Conservation (phyloP, 2,888 invertebrate genomes). For the Standfussiana lucernea region DNA sequence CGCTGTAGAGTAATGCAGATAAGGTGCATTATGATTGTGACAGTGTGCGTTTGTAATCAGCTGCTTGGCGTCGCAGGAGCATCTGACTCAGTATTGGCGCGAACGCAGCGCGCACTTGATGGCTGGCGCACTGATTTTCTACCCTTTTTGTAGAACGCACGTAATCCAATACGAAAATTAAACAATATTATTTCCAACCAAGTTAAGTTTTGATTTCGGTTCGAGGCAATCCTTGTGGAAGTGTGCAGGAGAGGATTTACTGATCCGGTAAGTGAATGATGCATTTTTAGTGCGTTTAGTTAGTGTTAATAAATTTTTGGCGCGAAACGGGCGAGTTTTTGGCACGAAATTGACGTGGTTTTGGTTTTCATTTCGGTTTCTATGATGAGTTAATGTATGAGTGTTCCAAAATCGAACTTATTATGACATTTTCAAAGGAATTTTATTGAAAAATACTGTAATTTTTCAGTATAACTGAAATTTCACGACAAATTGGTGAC, state of each 20-base stretch:
- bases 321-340: slow-evolving; percentile 19
- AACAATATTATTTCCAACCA: slow-evolving; percentile 1
- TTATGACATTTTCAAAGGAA: not conserved
- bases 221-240: slow-evolving; percentile 1
- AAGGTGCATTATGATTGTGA: slow-evolving; percentile 68
- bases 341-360: slow-evolving; percentile 19
- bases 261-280: slow-evolving; percentile 41
- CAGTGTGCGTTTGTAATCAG: slow-evolving; percentile 74
- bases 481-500: not conserved
- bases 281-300: slow-evolving; percentile 4
- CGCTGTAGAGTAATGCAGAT: not conserved
- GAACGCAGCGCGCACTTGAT: slow-evolving; percentile 78
- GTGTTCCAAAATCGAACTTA: not conserved
- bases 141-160: slow-evolving; percentile 66
- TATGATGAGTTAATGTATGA: not conserved
- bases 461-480: not conserved
- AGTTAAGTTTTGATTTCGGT: slow-evolving; percentile 2
- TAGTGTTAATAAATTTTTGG: slow-evolving; percentile 8
- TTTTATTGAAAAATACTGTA: not conserved
- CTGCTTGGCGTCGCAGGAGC: slow-evolving; percentile 71
- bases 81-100: slow-evolving; percentile 83
- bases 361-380: not conserved
- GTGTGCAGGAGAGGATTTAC: slow-evolving; percentile 19
- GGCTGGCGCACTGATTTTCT: slow-evolving; percentile 70
- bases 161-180: slow-evolving; percentile 56